phyloP scores from a whole-genome alignment of 1,140 invertebrate genomes.

The Bradysia coprophila region DNA sequence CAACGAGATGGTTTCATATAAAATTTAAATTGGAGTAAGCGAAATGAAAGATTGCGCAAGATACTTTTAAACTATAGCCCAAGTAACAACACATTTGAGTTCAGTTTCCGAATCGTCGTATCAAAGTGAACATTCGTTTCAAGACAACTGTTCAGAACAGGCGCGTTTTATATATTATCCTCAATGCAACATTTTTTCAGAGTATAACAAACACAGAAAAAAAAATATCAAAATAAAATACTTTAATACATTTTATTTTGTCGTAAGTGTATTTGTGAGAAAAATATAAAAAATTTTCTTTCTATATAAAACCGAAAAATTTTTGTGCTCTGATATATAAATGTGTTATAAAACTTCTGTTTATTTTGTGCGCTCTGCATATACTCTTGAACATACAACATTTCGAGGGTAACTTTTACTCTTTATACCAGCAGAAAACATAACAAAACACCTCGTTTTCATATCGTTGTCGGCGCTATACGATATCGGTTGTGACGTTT shows the following conservation, averaged over 20 bases:
- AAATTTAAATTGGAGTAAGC: constrained; percentile 1
- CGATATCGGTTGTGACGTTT: background rate
- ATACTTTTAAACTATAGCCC: background rate
- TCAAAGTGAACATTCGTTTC: constrained; percentile 17
- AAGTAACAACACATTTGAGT: background rate
- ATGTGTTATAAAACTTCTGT: too few species aligned
- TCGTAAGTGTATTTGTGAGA: too few species aligned
- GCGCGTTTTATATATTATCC: constrained; percentile 18
- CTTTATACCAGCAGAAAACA: background rate
- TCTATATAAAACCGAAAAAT: too few species aligned
- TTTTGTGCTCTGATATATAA: too few species aligned
- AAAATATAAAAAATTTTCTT: too few species aligned
- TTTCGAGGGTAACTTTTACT: background rate
- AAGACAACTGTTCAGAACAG: constrained; percentile 25
- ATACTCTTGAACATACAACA: too few species aligned
- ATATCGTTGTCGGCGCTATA: background rate
- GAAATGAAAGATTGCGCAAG: constrained; percentile 4
- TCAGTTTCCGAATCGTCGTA: constrained; percentile 3
- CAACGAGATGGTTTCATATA: constrained; percentile 2
- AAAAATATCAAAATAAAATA: too few species aligned
- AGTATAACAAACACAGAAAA: too few species aligned
- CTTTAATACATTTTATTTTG: too few species aligned
- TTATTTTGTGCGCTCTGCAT: background rate
- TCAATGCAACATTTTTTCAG: background rate
- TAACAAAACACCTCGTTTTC: background rate